Evolutionary conservation across 1,140 invertebrate genomes (phyloP).

Genomic region (Druon quercuslanigerum): DNA sequence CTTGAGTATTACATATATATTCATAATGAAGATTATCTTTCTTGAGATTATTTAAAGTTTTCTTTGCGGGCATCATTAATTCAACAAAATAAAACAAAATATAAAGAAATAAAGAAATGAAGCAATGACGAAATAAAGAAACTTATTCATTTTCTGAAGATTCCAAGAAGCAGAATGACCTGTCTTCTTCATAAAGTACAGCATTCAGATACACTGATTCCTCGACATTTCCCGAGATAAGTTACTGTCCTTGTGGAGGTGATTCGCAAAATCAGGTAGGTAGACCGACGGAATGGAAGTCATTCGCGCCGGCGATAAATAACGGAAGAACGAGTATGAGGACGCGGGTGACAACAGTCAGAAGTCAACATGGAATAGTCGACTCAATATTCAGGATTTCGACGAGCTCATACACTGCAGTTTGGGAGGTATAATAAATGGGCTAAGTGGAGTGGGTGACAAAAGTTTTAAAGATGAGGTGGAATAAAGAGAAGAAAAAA

Average conservation of each 20-base stretch:
- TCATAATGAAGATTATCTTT: too few species aligned
- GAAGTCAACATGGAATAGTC: conserved; percentile 53
- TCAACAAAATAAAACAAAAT: background rate
- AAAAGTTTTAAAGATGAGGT: too few species aligned
- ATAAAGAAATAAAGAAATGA: background rate
- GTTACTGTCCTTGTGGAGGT: conserved; percentile 53
- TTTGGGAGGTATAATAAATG: too few species aligned
- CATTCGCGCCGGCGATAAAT: conserved; percentile 53
- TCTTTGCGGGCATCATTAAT: background rate
- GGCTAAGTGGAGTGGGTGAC: too few species aligned
- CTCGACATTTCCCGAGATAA: conserved; percentile 55
- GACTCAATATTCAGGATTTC: background rate
- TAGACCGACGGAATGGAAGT: conserved; percentile 56
- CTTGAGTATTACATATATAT: too few species aligned
- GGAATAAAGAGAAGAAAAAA: too few species aligned
- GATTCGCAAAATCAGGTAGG: conserved; percentile 56
- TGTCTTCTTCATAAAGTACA: conserved; percentile 54
- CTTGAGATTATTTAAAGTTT: too few species aligned
- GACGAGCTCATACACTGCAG: too few species aligned
- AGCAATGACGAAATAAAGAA: conserved; percentile 11
- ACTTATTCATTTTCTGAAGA: conserved; percentile 44
- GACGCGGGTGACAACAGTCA: conserved; percentile 57
- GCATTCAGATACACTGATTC: conserved; percentile 46
- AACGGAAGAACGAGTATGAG: conserved; percentile 53
- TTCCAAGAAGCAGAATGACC: conserved; percentile 50